These are phyloP conservation scores for Drosophila setifemur DNA, from an alignment of 1,140 invertebrate genomes.

Conservation along the genomic window DNA sequence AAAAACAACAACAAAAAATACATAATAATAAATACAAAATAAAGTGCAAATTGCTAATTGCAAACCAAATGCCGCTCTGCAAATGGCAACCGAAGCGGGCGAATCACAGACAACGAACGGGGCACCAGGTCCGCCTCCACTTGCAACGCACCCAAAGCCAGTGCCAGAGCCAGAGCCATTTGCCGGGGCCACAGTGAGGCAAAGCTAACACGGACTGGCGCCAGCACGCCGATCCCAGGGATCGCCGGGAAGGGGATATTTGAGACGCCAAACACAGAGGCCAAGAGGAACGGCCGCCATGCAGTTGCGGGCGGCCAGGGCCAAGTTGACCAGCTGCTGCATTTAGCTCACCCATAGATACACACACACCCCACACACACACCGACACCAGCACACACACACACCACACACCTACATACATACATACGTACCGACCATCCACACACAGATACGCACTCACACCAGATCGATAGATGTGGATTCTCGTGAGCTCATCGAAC, in stretches of 20 bases:
- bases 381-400: background rate
- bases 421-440: background rate
- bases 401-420: background rate
- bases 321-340: constrained; percentile 41
- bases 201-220: constrained; percentile 37
- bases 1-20: background rate
- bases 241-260: background rate
- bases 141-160: background rate
- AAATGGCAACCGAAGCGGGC: constrained; percentile 43
- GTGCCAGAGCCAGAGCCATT: constrained; percentile 6
- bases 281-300: constrained; percentile 47
- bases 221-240: background rate
- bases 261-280: background rate
- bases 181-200: constrained; percentile 32
- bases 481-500: constrained; percentile 37
- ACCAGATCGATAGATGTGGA: constrained; percentile 8
- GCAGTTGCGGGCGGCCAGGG: constrained; percentile 66
- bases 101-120: constrained; percentile 25
- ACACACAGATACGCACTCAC: background rate
- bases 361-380: background rate
- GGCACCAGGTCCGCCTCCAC: constrained; percentile 9
- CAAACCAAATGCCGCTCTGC: constrained; percentile 39
- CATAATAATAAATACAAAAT: too few species aligned
- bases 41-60: too few species aligned
- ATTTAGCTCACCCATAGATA: constrained; percentile 41